Base-by-base conservation (phyloP, 2,888 invertebrate species). In the Chaetogeoica ovagalla region DNA sequence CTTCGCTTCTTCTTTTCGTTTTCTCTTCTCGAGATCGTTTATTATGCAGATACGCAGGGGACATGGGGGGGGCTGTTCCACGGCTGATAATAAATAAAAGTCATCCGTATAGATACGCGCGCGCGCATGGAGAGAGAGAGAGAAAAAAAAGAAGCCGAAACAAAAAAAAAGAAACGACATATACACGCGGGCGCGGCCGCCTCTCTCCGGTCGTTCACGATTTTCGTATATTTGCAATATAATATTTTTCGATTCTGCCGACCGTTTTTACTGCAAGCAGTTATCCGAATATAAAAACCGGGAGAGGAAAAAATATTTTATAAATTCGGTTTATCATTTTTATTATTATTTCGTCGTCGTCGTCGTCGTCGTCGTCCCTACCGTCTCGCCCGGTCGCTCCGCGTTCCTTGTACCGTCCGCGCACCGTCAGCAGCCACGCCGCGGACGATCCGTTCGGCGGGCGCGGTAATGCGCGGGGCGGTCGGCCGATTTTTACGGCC, bases 311-410 rank as follows among this genome's bases (percentile, higher is more conserved):
- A 57, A 59, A 70, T 79, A 71, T 71, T 71, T 71, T 63, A 79
- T 79, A 79, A 79, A 70, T 79, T 79, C 79, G 79, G 79, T 79
- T 79, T 79, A 79, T 79, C 71, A 79, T 79, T 79, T 71, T 79
- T 70, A 71, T 79, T 79, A 69, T 79, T 62, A 63, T 77, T 77
- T 63, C 70, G 30, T 62, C 55, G 39, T 37, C 48, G 8, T 30
- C 60, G 43, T 4, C 23, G 21, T 21, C 30, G 4, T 4, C 30
- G 30, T 30, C 30, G n/a, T n/a, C n/a, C n/a, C n/a, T n/a, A n/a
- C n/a, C n/a, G n/a, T n/a, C n/a, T n/a, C n/a, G 30, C 30, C 30
- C 30, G 30, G 30, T 30, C 30, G 30, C 30, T 30, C 1, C 30
- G 30, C 30, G 30, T 30, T 30, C 4, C 30, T 30, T 30, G 30